Conservation (phyloP, 92 coral and sea anemone species). For the Actinernus sp. region DNA sequence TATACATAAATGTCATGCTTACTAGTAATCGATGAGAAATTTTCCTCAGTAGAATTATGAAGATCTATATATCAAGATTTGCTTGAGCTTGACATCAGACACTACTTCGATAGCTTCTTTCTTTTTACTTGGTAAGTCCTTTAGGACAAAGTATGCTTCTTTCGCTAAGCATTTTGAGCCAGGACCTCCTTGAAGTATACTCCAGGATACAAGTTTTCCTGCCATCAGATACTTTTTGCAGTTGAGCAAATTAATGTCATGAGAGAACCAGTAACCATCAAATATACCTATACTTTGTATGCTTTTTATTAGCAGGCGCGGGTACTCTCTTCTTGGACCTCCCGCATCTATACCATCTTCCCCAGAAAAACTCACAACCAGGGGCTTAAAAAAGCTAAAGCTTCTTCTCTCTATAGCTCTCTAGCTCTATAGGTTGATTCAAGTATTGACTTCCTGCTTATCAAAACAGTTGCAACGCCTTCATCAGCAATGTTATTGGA, state of each 20-base stretch:
- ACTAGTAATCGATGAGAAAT: constrained; percentile 7
- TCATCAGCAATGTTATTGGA: too few species aligned
- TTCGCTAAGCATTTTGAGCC: constrained; percentile 26
- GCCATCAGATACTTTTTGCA: constrained; percentile 19
- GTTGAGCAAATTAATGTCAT: constrained; percentile 33
- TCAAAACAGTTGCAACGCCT: too few species aligned
- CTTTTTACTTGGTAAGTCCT: constrained; percentile 10
- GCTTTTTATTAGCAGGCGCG: constrained; percentile 41
- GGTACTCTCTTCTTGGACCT: constrained; percentile 46
- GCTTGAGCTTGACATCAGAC: constrained; percentile 26
- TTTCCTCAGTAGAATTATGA: constrained; percentile 5
- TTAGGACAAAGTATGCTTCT: constrained; percentile 17
- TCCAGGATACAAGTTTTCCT: constrained; percentile 28
- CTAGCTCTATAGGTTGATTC: constrained; percentile 27
- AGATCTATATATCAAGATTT: constrained; percentile 13
- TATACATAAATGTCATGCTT: constrained; percentile 21
- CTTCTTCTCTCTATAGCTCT: constrained; percentile 43
- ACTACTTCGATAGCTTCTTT: constrained; percentile 20
- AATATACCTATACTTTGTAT: constrained; percentile 14
- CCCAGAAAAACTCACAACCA: constrained; percentile 43
- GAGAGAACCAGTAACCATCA: constrained; percentile 51
- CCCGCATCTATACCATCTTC: too few species aligned
- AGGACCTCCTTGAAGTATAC: constrained; percentile 34
- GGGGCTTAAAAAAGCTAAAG: constrained; percentile 39
- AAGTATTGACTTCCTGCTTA: constrained; percentile 35